phyloP scores from a whole-genome alignment of 1,140 invertebrate genomes.

The Maniola jurtina region DNA sequence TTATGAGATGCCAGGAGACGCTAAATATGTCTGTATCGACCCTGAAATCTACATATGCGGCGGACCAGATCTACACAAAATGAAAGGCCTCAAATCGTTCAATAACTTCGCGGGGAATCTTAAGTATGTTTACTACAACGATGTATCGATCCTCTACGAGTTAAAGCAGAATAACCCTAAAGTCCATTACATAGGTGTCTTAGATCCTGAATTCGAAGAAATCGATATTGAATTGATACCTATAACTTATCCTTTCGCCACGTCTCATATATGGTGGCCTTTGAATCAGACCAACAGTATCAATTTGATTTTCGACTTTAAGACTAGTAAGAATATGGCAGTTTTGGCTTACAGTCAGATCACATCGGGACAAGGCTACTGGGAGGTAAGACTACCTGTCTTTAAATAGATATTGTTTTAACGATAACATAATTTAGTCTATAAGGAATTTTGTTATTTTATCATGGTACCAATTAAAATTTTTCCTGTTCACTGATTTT shows the following conservation, averaged over 20 bases:
- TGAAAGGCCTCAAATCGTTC: constrained; percentile 84
- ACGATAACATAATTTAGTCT: neutral
- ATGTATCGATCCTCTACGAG: constrained; percentile 93
- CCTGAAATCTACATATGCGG: constrained; percentile 95
- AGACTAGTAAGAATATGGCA: constrained; percentile 89
- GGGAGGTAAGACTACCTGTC: constrained; percentile 85
- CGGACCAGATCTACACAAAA: constrained; percentile 88
- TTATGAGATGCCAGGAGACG: constrained; percentile 85
- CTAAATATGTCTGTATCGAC: constrained; percentile 92
- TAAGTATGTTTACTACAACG: constrained; percentile 95
- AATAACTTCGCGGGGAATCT: constrained; percentile 92
- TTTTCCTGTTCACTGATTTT: no score
- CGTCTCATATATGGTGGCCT: constrained; percentile 92
- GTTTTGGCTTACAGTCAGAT: constrained; percentile 92
- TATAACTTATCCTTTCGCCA: constrained; percentile 94
- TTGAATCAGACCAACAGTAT: constrained; percentile 85
- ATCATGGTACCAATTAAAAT: neutral
- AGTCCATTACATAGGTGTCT: constrained; percentile 89
- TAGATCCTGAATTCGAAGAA: constrained; percentile 90
- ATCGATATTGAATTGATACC: constrained; percentile 92
- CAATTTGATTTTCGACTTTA: constrained; percentile 92
- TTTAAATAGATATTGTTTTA: constrained; percentile 15
- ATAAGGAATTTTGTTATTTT: neutral
- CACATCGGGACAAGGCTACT: constrained; percentile 86
- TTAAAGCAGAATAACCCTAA: constrained; percentile 89